phyloP scores from a whole-genome alignment of 1,140 invertebrate genomes.

The Drosophila santomea region DNA sequence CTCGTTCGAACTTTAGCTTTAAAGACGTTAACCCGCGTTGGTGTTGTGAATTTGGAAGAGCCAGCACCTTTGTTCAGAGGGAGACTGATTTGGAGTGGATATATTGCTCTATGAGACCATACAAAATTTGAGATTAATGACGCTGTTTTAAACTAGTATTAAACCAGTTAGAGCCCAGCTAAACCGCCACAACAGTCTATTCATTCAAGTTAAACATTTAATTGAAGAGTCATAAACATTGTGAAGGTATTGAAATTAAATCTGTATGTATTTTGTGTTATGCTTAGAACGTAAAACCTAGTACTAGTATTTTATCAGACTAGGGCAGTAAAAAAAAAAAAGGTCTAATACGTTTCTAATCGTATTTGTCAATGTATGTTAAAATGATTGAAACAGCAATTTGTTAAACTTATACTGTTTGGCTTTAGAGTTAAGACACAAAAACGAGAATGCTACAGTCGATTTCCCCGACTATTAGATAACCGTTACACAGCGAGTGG shows the following conservation, averaged over 20 bases:
- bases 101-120: conserved; percentile 28
- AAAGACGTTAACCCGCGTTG: conserved; percentile 5
- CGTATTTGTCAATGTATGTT: no score
- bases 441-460: no score
- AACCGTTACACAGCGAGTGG: no score
- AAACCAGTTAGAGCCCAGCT: conserved; percentile 61
- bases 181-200: conserved; percentile 31
- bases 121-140: conserved; percentile 34
- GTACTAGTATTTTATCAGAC: no score
- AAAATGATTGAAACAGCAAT: no score
- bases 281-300: no score
- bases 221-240: conserved; percentile 1
- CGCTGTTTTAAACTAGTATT: conserved; percentile 60
- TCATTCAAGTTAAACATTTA: conserved; percentile 13
- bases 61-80: conserved; percentile 5
- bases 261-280: not conserved
- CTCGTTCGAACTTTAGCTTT: conserved; percentile 7
- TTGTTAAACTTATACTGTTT: no score
- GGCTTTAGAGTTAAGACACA: no score
- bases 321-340: no score
- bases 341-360: no score
- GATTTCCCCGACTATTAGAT: no score
- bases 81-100: not conserved
- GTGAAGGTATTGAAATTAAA: not conserved
- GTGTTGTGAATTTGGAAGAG: conserved; percentile 38